Base-by-base conservation (phyloP, 92 coral and sea anemone genomes). In the Montipora capitata region DNA sequence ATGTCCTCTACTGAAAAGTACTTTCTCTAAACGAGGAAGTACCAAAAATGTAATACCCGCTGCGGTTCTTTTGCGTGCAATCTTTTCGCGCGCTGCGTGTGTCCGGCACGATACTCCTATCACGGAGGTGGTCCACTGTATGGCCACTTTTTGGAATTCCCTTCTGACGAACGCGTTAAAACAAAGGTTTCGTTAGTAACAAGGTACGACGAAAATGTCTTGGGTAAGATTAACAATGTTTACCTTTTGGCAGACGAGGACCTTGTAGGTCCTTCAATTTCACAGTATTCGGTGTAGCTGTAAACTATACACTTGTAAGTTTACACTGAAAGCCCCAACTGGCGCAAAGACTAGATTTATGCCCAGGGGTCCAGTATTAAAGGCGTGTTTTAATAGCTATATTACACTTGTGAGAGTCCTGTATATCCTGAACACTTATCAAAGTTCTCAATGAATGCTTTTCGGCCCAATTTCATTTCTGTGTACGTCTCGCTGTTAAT, bases 351-450 rank as follows among this genome's bases (percentile, higher is more conserved):
- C 74, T 79, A 73, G 84, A 61, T 65, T 17, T 64, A 44, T 77
- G 56, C 82, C 82, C 82, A 17, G 27, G 1, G 43, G 74, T 5
- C 71, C 35, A 49, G 17, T 65, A 65, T 64, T 18, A 52, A 10
- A 54, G 61, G 61, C 61, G 13, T 54, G 61, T 16, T 63, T 17
- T 18, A 17, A 18, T 18, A 17, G 4, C 11, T 17, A 56, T 76
- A 56, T 76, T 56, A 57, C 49, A 62, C 59, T 15, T 58, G 15
- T 40, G 68, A 56, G 48, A 40, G 13, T 35, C 67, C 56, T 76
- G 68, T 76, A 76, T 76, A 76, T 76, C 15, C 59, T 3, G 52
- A 5, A 12, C 52, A 27, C 64, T 56, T 27, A 39, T 62, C 17
- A 40, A 75, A 27, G 68, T 76, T 15, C 51, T 1, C 7, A 44